These are phyloP conservation scores for Heterodera carotae DNA, from an alignment of 1,140 invertebrate species.

Conservation along the genomic window DNA sequence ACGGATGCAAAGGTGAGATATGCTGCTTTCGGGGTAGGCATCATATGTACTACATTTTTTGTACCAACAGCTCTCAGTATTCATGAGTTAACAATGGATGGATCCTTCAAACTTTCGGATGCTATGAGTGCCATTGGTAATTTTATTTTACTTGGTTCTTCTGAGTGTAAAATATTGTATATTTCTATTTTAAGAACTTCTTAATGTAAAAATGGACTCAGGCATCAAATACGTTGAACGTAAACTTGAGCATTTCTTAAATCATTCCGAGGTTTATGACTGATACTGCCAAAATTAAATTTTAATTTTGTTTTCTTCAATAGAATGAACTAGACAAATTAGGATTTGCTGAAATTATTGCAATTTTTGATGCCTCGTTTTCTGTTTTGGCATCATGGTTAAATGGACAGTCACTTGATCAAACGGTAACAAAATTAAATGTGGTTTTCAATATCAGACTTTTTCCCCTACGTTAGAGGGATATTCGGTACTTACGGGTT, in stretches of 20 bases:
- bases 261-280: not conserved
- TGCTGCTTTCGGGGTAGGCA: conserved; percentile 6
- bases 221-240: conserved; percentile 41
- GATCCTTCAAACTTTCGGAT: conserved; percentile 18
- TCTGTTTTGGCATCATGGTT: conserved; percentile 45
- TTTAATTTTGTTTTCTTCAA: not conserved
- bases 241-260: conserved; percentile 14
- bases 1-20: conserved; percentile 26
- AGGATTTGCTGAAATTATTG: conserved; percentile 31
- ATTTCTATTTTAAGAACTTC: conserved; percentile 35
- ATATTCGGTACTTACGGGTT: too few relatives aligned
- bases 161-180: too few relatives aligned
- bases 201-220: conserved; percentile 51
- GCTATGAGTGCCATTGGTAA: conserved; percentile 41
- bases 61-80: conserved; percentile 22
- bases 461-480: too few relatives aligned
- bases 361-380: conserved; percentile 41
- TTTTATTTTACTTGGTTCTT: not conserved
- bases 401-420: conserved; percentile 47
- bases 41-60: conserved; percentile 1
- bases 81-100: conserved; percentile 29
- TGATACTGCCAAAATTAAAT: not conserved
- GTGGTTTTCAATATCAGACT: too few relatives aligned
- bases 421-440: conserved; percentile 41
- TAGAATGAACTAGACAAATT: not conserved